A percentile compares a stretch with the other conserved stretches of the same genome.
These are phyloP conservation scores for Numenius arquata DNA, from an alignment of 2,113 vertebrate species.

Conservation along the genomic window DNA sequence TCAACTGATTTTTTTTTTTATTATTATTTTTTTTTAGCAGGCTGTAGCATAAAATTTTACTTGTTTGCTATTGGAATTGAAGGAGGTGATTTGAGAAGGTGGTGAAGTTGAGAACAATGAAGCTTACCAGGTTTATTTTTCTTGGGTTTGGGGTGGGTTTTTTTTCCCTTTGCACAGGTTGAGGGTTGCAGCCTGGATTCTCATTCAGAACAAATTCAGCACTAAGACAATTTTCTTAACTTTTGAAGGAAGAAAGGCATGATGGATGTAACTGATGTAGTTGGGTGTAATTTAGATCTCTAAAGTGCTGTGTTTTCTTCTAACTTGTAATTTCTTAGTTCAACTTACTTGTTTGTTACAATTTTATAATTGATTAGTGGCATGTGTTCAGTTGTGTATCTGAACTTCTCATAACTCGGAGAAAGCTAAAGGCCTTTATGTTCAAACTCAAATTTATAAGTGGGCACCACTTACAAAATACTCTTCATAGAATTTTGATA, in stretches of 20 bases:
- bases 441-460: background rate
- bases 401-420: background rate
- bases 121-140: background rate
- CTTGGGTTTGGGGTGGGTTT: background rate
- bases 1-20: background rate
- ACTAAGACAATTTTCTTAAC: background rate
- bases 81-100: background rate
- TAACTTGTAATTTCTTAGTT: background rate
- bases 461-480: background rate
- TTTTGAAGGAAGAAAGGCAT: background rate
- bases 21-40: background rate
- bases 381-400: background rate
- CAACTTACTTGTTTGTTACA: background rate
- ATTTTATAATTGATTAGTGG: background rate
- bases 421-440: background rate
- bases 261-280: rapidly evolving
- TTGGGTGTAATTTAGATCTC: background rate
- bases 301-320: background rate
- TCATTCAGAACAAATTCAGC: background rate
- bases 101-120: background rate
- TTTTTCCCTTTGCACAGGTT: background rate
- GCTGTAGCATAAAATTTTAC: background rate
- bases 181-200: background rate
- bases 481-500: background rate
- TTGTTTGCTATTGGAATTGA: background rate